phyloP scores from a whole-genome alignment of 2,113 vertebrate genomes.

The Oncorhynchus kisutch region DNA sequence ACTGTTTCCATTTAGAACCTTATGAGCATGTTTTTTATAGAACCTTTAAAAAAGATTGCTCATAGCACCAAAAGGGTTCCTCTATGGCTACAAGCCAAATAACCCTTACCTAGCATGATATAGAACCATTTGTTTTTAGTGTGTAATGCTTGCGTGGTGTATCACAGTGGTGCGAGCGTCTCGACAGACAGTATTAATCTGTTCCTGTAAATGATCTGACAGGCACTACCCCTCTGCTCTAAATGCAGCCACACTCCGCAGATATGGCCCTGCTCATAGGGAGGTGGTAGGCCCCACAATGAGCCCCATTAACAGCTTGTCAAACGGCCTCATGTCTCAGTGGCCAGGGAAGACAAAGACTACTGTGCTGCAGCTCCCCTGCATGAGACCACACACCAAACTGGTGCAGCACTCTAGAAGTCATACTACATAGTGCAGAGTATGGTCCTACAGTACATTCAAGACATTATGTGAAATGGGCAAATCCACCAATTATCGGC shows the following conservation, averaged over 20 bases:
- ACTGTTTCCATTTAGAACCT: too few species aligned
- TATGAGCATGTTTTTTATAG: too few species aligned
- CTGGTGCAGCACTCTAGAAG: too few species aligned
- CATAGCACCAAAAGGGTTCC: too few species aligned
- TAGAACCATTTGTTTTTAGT: too few species aligned
- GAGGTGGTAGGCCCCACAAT: slow-evolving; percentile 48
- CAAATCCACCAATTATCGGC: too few species aligned
- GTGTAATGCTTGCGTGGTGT: neutral
- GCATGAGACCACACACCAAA: too few species aligned
- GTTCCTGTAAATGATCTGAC: slow-evolving; percentile 63
- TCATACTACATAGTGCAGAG: neutral
- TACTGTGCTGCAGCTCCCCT: too few species aligned
- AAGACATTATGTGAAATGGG: too few species aligned
- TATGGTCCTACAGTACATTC: neutral
- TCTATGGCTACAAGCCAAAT: too few species aligned
- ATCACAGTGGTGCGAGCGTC: slow-evolving; percentile 5
- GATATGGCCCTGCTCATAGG: slow-evolving; percentile 51
- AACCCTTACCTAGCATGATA: too few species aligned
- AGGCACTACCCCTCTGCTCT: slow-evolving; percentile 48
- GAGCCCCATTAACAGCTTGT: slow-evolving; percentile 74
- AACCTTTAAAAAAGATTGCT: too few species aligned
- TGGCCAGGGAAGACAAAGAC: slow-evolving; percentile 8
- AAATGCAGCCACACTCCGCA: slow-evolving; percentile 34
- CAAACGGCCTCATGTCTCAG: slow-evolving; percentile 54
- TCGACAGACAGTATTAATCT: slow-evolving; percentile 45